These are phyloP conservation scores for Crossocerus cetratus DNA, from an alignment of 2,888 invertebrate genomes.

Conservation along the genomic window DNA sequence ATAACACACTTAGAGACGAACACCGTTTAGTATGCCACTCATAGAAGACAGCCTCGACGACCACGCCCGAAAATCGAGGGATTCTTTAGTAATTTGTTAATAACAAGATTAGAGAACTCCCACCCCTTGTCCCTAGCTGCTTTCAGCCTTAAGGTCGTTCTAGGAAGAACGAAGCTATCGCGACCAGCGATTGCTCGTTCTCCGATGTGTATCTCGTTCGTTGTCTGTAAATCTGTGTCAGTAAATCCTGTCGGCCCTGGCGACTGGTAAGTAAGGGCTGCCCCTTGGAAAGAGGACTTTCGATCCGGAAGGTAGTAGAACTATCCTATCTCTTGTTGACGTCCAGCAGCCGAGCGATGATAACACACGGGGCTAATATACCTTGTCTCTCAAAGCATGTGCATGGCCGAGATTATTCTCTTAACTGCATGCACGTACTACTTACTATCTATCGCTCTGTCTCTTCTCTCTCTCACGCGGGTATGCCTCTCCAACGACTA, in stretches of 20 bases:
- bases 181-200: conserved; percentile 48
- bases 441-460: not conserved
- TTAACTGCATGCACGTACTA: conserved; percentile 52
- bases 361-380: conserved; percentile 18
- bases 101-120: conserved; percentile 46
- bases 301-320: not conserved
- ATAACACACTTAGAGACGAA: conserved; percentile 33
- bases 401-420: conserved; percentile 59
- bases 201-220: conserved; percentile 35
- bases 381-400: conserved; percentile 58
- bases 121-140: conserved; percentile 75
- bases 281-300: conserved; percentile 16
- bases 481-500: conserved; percentile 47
- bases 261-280: conserved; percentile 46
- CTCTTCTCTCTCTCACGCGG: conserved; percentile 29
- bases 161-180: conserved; percentile 49
- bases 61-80: conserved; percentile 30
- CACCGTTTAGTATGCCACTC: conserved; percentile 26
- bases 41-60: conserved; percentile 32
- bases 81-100: conserved; percentile 31
- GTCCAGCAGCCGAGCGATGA: conserved; percentile 22
- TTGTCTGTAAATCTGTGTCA: conserved; percentile 40
- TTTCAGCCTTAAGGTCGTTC: conserved; percentile 65
- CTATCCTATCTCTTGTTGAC: not conserved
- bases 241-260: conserved; percentile 32